Base-by-base conservation (phyloP, 2,888 invertebrate species). In the Mesoligia furuncula region DNA sequence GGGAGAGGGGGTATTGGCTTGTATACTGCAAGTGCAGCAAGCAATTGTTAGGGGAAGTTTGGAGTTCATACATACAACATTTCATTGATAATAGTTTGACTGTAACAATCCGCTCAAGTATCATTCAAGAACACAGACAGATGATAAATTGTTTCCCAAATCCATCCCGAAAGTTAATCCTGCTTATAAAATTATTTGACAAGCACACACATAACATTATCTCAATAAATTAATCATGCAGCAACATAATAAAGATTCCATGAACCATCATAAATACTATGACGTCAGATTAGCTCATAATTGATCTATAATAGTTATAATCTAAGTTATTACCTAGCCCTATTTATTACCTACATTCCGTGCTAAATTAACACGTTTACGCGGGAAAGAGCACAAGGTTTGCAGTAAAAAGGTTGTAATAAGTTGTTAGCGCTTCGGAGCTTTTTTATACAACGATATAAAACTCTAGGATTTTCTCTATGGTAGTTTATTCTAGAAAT, bases 341-440 rank as follows among this genome's bases (percentile, higher is more conserved):
- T 82, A 71, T 77, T 84, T 86, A 80, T 80, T 73, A 62, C 39
- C 48, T 15, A 51, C 84, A 86, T 85, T 83, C 73, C 86, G 67
- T n/a, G 73, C 39, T 68, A 76, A 76, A 69, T 80, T 72, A 80
- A 66, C 74, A 78, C 74, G 86, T 78, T 80, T 31, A 57, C 64
- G 67, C 67, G 61, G 27, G 71, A 85, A 84, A 77, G 75, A 80
- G 85, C 45, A 86, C 85, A 85, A 85, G 85, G 85, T 78, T 86
- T 36, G 70, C 70, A 82, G 78, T 85, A 85, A 84, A 82, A 70
- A 75, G 83, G 86, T 71, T 78, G 31, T 65, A 70, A 51, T 65
- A 80, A 64, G 73, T 45, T 24, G 27, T 45, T 66, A 66, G 36
- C 27, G 9, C 48, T 51, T 61, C 15, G n/a, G 24, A 64, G 24